Evolutionary conservation across 2,113 vertebrate species (phyloP), one percentile per base, ranked within the genome.

Genomic region (Donacobius atricapilla): DNA sequence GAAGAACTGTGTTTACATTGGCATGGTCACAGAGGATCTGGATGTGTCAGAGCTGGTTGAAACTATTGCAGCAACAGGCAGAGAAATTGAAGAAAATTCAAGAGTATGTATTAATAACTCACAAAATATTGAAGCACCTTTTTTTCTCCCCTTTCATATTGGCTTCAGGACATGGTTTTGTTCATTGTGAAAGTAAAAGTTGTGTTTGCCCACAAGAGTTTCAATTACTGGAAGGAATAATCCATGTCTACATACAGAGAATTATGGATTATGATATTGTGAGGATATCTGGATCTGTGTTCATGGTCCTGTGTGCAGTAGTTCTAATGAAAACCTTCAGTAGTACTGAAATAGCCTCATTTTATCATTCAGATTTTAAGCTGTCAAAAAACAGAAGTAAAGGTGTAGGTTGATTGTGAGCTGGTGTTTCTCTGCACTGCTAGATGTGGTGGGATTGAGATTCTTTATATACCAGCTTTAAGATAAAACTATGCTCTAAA

Each of bases 21-120:
- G 99, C 75, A 99, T 99, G 99, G 99, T 98, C 9, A 98, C 98
- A 0, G 99, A 99, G 30, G 99, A 99, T 14, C 90, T 99, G 16
- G 99, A 99, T 20, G 96, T 99, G 44, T 93, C 98, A 0, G 99
- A 99, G 82, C 70, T 99, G 23, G 98, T 99, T 50, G 98, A 99
- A 90, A 99, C 98, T 23, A 98, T 99, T n/a, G 98, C 97, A 8
- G 97, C 98, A 33, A 96, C 98, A 15, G 99, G 99, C 70, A 98
- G 97, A 92, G 99, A 99, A 86, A 99, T 99, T 31, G 99, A 99
- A 96, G 99, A 99, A 94, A 99, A 98, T 68, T 99, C 99, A 65
- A 98, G 98, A 98, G 99, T 99, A 98, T 70, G 98, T 98, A 95
- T 87, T 56, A 61, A 58, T 65, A 66, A 86, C 45, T 70, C 71